Evolutionary conservation across 2,888 invertebrate species (phyloP).

Genomic region (Dolichomitus sp.): DNA sequence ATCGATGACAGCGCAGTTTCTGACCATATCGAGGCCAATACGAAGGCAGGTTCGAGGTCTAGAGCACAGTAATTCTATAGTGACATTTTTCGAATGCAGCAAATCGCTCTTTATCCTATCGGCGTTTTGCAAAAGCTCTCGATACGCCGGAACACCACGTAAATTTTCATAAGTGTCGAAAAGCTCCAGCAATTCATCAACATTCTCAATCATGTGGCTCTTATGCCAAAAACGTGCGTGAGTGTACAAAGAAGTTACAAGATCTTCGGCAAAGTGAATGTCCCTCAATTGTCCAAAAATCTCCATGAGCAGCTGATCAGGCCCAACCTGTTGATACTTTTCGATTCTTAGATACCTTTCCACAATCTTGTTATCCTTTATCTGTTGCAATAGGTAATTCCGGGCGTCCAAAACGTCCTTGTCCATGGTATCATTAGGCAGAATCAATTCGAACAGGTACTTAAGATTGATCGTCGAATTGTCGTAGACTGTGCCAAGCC

Average conservation of each 20-base stretch:
- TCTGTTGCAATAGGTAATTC: conserved; percentile 65
- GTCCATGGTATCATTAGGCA: conserved; percentile 72
- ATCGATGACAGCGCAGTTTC: conserved; percentile 54
- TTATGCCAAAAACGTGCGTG: conserved; percentile 74
- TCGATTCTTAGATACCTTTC: conserved; percentile 68
- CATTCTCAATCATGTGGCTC: conserved; percentile 68
- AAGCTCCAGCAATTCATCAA: conserved; percentile 69
- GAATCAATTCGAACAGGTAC: conserved; percentile 73
- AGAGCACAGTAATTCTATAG: conserved; percentile 69
- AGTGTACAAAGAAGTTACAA: conserved; percentile 66
- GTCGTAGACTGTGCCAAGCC: conserved; percentile 73
- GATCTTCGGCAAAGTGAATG: conserved; percentile 68
- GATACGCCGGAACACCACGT: conserved; percentile 38
- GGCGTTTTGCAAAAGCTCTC: conserved; percentile 32
- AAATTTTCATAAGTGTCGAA: conserved; percentile 70
- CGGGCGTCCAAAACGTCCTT: conserved; percentile 71
- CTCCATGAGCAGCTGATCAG: conserved; percentile 72
- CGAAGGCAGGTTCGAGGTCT: conserved; percentile 71
- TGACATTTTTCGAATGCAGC: conserved; percentile 56
- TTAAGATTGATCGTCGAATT: conserved; percentile 69
- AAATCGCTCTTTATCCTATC: conserved; percentile 58
- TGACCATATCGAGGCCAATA: conserved; percentile 65
- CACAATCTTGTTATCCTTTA: conserved; percentile 62
- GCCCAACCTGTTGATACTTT: conserved; percentile 71
- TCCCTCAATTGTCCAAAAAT: conserved; percentile 72